Base-by-base conservation (phyloP, 2,888 invertebrate species). In the Crocallis elinguaria region DNA sequence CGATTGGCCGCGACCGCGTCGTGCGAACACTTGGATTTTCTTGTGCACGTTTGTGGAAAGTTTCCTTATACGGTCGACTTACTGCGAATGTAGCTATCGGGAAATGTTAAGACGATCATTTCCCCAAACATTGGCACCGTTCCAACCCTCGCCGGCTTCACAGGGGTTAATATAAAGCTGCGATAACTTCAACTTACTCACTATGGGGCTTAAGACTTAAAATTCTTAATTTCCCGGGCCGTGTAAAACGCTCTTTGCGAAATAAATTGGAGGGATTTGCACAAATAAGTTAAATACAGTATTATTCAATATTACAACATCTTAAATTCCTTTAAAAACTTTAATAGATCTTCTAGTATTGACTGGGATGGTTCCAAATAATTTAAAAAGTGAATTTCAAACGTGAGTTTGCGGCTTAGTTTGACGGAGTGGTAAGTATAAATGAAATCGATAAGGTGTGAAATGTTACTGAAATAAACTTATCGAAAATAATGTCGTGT, bases 61-160 rank as follows among this genome's bases (percentile, higher is more conserved):
- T 82, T 82, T 69, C 71, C 73, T 79, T 75, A 71, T 72, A 71
- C 77, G 78, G 69, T 79, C 71, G 75, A 71, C 70, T 79, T 74
- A 69, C 69, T 71, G 75, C 73, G 75, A 82, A 78, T 76, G 76
- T 77, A 79, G 77, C 77, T 82, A 84, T 80, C 77, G 77, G 75
- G 73, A 74, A 76, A 77, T 77, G 78, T 75, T 74, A 77, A 82
- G 77, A 79, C 73, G 80, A 79, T 82, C 79, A 79, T 58, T 64
- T 73, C 76, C 73, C 73, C 71, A 78, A 82, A 76, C 72, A 74
- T 79, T 87, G 86, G 87, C 86, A 57, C 46, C 33, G 66, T 51
- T 75, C 86, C 86, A 87, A 76, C 64, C 65, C 73, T 71, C 67
- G 67, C 69, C 71, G 73, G 69, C 66, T 66, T 66, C 56, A 49